These are phyloP conservation scores for Pontoporia blainvillei DNA, from an alignment of 2,113 vertebrate genomes.

Conservation along the genomic window DNA sequence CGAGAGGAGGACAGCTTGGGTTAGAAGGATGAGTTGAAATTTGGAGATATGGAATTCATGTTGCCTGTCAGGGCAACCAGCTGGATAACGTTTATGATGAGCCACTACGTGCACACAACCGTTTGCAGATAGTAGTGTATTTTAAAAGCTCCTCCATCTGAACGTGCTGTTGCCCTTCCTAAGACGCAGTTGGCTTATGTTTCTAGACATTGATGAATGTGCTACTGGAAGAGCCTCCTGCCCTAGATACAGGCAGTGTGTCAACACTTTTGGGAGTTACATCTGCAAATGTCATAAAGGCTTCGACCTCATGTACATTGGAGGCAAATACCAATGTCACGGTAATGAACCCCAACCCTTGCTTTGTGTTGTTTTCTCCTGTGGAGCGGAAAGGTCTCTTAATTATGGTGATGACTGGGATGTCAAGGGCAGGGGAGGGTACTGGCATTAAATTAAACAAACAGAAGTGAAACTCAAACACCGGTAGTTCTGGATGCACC, in stretches of 20 bases:
- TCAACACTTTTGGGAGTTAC: slow-evolving; percentile 99
- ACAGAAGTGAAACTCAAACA: neutral
- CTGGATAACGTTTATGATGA: neutral
- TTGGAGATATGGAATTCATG: neutral
- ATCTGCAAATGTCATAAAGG: slow-evolving; percentile 96
- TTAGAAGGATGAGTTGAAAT: neutral
- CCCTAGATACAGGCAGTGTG: slow-evolving; percentile 91
- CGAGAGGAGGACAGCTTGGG: neutral
- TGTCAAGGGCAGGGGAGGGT: neutral
- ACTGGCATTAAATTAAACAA: neutral
- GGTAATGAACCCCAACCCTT: slow-evolving; percentile 80
- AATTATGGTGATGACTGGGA: neutral
- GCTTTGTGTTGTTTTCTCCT: neutral
- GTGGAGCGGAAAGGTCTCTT: neutral
- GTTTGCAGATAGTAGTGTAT: neutral
- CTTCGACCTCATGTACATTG: slow-evolving; percentile 93
- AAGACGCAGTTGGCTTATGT: slow-evolving; percentile 35
- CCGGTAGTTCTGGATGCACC: neutral
- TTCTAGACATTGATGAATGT: slow-evolving; percentile 95
- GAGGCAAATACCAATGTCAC: slow-evolving; percentile 95
- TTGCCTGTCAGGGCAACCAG: neutral
- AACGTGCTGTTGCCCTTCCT: neutral
- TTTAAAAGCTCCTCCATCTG: neutral
- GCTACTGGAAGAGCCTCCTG: slow-evolving; percentile 88
- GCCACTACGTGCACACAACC: neutral